Base-by-base conservation (phyloP, 2,113 vertebrate genomes). In the Calidris pugnax region DNA sequence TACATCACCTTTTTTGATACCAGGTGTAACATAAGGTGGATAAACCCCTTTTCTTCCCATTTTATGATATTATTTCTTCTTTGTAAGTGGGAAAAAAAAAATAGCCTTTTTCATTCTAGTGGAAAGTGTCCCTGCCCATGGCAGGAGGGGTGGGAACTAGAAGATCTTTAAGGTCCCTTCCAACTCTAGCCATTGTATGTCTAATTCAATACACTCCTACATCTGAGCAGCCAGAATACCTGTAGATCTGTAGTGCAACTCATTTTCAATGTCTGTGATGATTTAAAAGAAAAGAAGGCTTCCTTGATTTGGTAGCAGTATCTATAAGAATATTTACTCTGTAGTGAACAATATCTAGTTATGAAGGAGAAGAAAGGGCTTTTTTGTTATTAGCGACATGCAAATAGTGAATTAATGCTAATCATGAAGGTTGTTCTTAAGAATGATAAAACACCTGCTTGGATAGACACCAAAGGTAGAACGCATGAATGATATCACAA, bases 371-470 rank as follows among this genome's bases (percentile, higher is more conserved):
- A 77, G 41, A 87, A 76, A 47, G 32, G 50, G 19, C 14, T 73
- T 85, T 79, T 93, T 37, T 73, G 22, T 79, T 76, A 45, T 57
- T 73, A 71, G 39, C 35, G 30, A 76, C 39, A 85, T 57, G 62
- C 48, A 89, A 91, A 87, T 51, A 82, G 32, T 6, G 27, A 89
- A 73, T 21, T 7, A 87, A 87, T 89, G 82, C 41, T 64, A 75
- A 64, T 82, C 10, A 75, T 33, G 32, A 87, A 75, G 39, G 33
- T 41, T 87, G 48, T 37, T 93, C 15, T 4, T 35, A 59, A 55
- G 37, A 80, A 83, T 5, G 87, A 89, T 92, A 78, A 85, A 95
- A 50, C 87, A 94, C 69, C 89, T 97, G 93, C 56, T 89, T 87
- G 84, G 91, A 87, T 9, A 94, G 62, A 68, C 37, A 91, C 91